Evolutionary conservation across 2,797 vertebrate species (phyloP), one percentile per base, ranked within the genome.

Genomic region (Enteromius unitaeniatus): DNA sequence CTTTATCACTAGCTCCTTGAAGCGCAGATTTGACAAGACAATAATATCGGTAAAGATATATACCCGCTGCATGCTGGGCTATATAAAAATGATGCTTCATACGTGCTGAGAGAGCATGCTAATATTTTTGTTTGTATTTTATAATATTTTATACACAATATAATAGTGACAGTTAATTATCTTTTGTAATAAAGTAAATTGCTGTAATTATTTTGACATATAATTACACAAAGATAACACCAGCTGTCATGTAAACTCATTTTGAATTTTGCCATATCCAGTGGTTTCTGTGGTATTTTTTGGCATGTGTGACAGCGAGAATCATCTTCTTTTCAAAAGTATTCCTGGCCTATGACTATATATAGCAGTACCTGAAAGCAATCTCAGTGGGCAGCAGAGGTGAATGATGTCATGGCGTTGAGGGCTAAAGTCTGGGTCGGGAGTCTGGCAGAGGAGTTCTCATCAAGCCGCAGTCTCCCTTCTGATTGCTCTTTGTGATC

Each of bases 401-500:
- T 77, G 55, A 72, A 67, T 85, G 87, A 88, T 88, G 87, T 84
- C 84, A 88, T 83, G 75, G 82, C 34, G 51, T 72, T 42, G 60
- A 69, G 28, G 62, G 17, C 23, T 60, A 53, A 26, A 73, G 85
- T 81, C 81, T 85, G 49, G 79, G 49, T 13, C 40, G 26, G 37
- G 62, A 85, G 49, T 79, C 81, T 85, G 67, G 81, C 76, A 82
- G 79, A 74, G 78, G 58, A 60, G 60, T 82, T 76, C 49, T 78
- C 65, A 73, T 87, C 83, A 79, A 65, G 65, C 79, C 21, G 34
- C 55, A 51, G 62, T 65, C 79, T 77, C 49, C 47, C 31, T 37
- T 73, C 84, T 86, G 88, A 86, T 88, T 84, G 80, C 82, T 82
- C 77, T 74, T 82, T 87, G 62, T 78, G 55, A 86, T 88, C 81